Conservation (phyloP, 1,140 invertebrate species). For the Hypsibius dujardini region DNA sequence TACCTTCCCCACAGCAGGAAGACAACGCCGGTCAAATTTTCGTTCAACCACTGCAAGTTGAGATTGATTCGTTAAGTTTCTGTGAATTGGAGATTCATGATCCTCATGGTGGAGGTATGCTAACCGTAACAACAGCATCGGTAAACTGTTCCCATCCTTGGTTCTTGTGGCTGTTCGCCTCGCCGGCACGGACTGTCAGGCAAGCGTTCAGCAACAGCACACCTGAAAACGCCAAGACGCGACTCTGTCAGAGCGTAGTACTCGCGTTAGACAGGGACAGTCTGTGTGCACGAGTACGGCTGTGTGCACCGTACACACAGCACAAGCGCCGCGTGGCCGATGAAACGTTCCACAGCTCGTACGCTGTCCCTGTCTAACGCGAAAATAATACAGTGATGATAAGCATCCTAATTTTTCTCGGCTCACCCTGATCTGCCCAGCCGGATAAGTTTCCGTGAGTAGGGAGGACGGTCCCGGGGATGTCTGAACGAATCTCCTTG, state of each 20-base stretch:
- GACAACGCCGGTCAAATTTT: slow-evolving; percentile 39
- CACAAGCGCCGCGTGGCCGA: too few species aligned
- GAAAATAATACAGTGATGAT: too few species aligned
- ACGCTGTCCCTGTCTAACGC: too few species aligned
- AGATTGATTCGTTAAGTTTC: neutral
- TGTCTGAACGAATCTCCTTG: slow-evolving; percentile 44
- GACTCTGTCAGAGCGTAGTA: slow-evolving; percentile 3
- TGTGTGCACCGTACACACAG: too few species aligned
- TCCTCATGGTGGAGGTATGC: neutral
- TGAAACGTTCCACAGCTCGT: too few species aligned
- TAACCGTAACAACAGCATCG: slow-evolving; percentile 41
- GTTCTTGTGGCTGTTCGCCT: slow-evolving; percentile 48
- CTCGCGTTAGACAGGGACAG: too few species aligned
- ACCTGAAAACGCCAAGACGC: slow-evolving; percentile 32
- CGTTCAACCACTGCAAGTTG: slow-evolving; percentile 35
- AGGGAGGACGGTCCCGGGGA: slow-evolving; percentile 40
- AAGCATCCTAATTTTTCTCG: neutral
- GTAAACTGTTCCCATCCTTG: slow-evolving; percentile 49
- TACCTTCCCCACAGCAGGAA: slow-evolving; percentile 51
- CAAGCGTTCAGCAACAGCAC: slow-evolving; percentile 49
- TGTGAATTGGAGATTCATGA: neutral
- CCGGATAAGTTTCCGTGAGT: slow-evolving; percentile 43
- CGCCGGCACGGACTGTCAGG: slow-evolving; percentile 41
- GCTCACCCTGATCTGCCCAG: slow-evolving; percentile 47
- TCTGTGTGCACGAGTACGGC: too few species aligned